Evolutionary conservation across 1,140 invertebrate species (phyloP).

Genomic region (Trachymyrmex septentrionalis): DNA sequence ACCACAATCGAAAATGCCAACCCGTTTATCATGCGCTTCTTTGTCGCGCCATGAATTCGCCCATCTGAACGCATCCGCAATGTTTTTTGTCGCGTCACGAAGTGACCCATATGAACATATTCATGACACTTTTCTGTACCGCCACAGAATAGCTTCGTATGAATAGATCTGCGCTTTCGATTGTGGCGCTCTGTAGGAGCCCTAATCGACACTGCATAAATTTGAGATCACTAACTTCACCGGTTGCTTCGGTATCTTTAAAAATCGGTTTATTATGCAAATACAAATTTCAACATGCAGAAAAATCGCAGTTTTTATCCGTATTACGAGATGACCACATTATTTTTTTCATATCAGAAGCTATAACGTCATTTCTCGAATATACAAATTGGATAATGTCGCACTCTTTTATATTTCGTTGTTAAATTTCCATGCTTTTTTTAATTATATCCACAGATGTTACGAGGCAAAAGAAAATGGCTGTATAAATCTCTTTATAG

Average conservation of each 20-base stretch:
- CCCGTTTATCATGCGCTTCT: too few species aligned
- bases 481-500: neutral
- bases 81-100: too few species aligned
- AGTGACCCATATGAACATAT: too few species aligned
- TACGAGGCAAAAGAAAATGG: neutral
- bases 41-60: too few species aligned
- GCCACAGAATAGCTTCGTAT: too few species aligned
- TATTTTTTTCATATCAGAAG: neutral
- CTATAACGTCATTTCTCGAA: neutral
- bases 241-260: neutral
- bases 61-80: too few species aligned
- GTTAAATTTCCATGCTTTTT: too few species aligned
- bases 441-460: neutral
- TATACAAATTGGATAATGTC: neutral
- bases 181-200: too few species aligned
- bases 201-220: neutral
- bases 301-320: neutral
- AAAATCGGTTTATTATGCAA: neutral
- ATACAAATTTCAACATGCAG: neutral
- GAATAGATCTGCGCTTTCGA: too few species aligned
- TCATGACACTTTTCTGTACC: too few species aligned
- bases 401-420: neutral
- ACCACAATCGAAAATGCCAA: too few species aligned
- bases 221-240: neutral
- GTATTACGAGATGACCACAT: neutral